Percentiles rank a stretch among this genome's conserved stretches.
Conservation (phyloP, 2,888 invertebrate genomes). For the Hofmannophila pseudospretella region DNA sequence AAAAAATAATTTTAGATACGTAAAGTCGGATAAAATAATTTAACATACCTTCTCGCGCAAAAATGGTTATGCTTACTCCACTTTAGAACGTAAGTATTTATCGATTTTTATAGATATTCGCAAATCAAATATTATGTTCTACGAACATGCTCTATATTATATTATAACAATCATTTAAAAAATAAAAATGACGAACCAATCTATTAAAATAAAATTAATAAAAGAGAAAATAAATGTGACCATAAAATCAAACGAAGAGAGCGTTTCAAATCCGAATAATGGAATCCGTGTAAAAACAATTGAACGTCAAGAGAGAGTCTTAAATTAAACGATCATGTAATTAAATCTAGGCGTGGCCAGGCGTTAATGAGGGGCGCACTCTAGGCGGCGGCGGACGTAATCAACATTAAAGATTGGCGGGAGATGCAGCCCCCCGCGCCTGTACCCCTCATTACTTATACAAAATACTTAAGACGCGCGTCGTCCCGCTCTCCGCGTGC, state of each 20-base stretch:
- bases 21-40: too few relatives aligned
- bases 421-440: slow-evolving; percentile 71
- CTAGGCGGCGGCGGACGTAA: slow-evolving; percentile 71
- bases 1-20: too few relatives aligned
- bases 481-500: slow-evolving; percentile 81
- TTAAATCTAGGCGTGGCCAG: slow-evolving; percentile 73
- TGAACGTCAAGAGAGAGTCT: slow-evolving; percentile 26
- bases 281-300: slow-evolving; percentile 50
- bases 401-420: slow-evolving; percentile 79
- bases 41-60: too few relatives aligned
- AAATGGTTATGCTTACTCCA: too few relatives aligned
- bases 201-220: slow-evolving; percentile 42
- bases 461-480: slow-evolving; percentile 78
- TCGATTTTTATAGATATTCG: too few relatives aligned
- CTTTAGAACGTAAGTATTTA: too few relatives aligned
- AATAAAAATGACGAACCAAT: too few relatives aligned
- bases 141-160: too few relatives aligned
- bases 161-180: too few relatives aligned
- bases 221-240: slow-evolving; percentile 29
- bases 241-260: slow-evolving; percentile 20
- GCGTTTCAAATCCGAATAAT: slow-evolving; percentile 31
- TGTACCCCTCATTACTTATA: slow-evolving; percentile 79
- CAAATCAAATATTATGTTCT: too few relatives aligned
- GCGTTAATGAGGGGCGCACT: slow-evolving; percentile 73
- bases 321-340: slow-evolving; percentile 64